A percentile compares a stretch with the other conserved stretches of the same genome.
Evolutionary conservation across 2,797 vertebrate species (phyloP).

Genomic region (Darevskia mixta): DNA sequence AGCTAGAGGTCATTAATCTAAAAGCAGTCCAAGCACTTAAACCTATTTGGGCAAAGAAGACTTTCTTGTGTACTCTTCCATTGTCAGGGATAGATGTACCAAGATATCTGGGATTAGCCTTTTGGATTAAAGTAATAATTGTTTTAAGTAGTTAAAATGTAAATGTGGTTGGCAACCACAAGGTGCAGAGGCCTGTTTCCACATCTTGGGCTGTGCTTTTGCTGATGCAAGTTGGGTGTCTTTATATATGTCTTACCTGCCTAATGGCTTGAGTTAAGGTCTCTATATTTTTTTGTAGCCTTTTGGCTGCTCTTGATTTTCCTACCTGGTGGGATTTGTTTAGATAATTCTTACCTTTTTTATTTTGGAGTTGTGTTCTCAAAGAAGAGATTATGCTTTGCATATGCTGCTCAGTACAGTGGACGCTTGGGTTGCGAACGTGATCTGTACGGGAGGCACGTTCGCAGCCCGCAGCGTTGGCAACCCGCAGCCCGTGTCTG

Average conservation of each 20-base stretch:
- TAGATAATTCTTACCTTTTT: not conserved
- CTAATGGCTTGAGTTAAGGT: not conserved
- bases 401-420: not conserved
- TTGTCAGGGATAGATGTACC: not conserved
- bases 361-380: conserved; percentile 11
- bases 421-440: too few species aligned
- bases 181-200: not conserved
- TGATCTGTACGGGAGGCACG: too few species aligned
- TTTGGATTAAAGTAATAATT: not conserved
- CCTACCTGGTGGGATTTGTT: not conserved
- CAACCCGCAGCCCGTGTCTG: too few species aligned
- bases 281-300: not conserved
- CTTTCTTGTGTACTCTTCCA: not conserved
- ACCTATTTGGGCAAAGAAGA: rapidly evolving
- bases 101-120: not conserved
- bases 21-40: not conserved
- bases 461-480: too few species aligned
- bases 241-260: too few species aligned
- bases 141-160: not conserved
- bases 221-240: not conserved
- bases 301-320: too few species aligned
- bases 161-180: not conserved
- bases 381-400: not conserved
- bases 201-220: not conserved
- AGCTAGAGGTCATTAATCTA: not conserved